phyloP scores from a whole-genome alignment of 2,113 vertebrate genomes.

The Rhinoderma darwinii region DNA sequence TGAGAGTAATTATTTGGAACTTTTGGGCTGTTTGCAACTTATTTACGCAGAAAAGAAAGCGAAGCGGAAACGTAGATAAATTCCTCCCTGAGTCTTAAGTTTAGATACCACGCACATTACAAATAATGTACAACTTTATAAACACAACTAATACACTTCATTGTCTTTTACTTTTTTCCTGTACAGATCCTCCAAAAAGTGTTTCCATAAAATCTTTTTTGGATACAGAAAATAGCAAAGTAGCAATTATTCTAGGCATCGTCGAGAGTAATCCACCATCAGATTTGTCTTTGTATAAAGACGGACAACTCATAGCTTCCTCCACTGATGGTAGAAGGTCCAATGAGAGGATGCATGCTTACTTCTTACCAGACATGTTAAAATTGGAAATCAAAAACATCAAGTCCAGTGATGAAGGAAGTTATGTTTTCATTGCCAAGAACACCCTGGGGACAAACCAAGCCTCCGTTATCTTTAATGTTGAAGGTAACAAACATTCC shows the following conservation, averaged over 20 bases:
- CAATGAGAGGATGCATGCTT: background rate
- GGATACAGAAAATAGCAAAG: conserved; percentile 61
- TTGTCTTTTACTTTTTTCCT: background rate
- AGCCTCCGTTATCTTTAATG: background rate
- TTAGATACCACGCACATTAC: no score
- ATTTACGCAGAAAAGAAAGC: background rate
- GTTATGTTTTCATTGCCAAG: conserved; percentile 68
- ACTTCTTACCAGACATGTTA: conserved; percentile 61
- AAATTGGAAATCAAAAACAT: conserved; percentile 63
- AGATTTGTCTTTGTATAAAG: conserved; percentile 62
- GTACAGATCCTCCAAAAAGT: conserved; percentile 69
- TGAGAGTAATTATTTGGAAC: no score
- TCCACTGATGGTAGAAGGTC: rapidly evolving
- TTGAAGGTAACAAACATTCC: conserved; percentile 66
- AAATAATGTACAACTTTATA: no score
- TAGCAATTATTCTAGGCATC: conserved; percentile 66
- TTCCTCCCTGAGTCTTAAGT: no score
- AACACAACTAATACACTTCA: background rate
- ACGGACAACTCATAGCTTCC: conserved; percentile 59
- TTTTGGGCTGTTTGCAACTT: background rate
- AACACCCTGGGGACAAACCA: conserved; percentile 66
- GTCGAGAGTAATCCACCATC: conserved; percentile 72
- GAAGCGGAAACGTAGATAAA: no score
- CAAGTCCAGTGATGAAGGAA: conserved; percentile 68
- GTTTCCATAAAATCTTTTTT: conserved; percentile 66